Evolutionary conservation across 2,113 vertebrate genomes (phyloP), one percentile per base, ranked within the genome.

Genomic region (Nestor notabilis): DNA sequence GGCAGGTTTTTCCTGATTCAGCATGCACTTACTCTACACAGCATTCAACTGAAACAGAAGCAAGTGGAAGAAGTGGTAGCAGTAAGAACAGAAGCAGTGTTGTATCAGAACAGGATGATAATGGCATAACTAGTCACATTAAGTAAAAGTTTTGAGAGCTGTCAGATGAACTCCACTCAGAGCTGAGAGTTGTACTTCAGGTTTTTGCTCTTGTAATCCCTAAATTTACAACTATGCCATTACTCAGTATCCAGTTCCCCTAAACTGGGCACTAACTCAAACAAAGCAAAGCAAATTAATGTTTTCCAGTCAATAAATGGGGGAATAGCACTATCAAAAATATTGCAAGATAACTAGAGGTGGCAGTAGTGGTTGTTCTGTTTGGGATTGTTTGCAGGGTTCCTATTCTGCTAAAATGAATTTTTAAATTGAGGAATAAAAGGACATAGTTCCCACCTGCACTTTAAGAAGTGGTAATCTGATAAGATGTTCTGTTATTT

Each of bases 41-140:
- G n/a, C 25, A 6, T 27, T 37, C 50, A 9, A 5, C 25, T n/a
- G 23, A 44, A 65, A 37, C 53, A 41, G n/a, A 58, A 71, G 47
- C 47, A 80, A 53, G 27, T 49, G 50, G 8, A 74, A 79, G 65
- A 25, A n/a, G 41, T 87, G 35, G 17, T n/a, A 63, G 25, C 4
- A 74, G 35, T 11, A 65, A 52, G 35, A 55, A 17, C 17, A 87
- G 28, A 35, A 69, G 28, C 3, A 27, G 29, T 35, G 14, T 16
- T 72, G 44, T 29, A 10, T 47, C 44, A 72, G 23, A 71, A 7
- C 13, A 31, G 56, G 31, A 16, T 12, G 14, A 33, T 20, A 35
- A 8, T 0, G 0, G 65, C 53, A 55, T 63, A 25, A 2, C 20
- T 29, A 33, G 41, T 5, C n/a, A n/a, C 21, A 4, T 37, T 64